Evolutionary conservation across 2,888 invertebrate genomes (phyloP).

Genomic region (Leucozona laternaria): DNA sequence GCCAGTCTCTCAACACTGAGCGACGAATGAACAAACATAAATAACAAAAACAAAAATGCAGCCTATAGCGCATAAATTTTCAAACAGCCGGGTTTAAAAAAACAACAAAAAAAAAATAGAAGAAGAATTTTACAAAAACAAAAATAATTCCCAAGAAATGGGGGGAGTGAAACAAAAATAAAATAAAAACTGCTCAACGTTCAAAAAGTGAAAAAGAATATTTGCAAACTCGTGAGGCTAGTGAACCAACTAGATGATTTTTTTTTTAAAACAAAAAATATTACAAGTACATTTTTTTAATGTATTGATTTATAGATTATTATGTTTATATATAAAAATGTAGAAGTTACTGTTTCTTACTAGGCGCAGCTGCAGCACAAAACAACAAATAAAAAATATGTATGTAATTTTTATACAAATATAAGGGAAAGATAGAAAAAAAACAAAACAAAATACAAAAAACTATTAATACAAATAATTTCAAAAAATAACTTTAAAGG

Average conservation of each 20-base stretch:
- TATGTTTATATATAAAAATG: constrained; percentile 50
- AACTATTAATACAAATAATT: constrained; percentile 68
- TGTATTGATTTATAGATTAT: constrained; percentile 64
- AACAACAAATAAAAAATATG: constrained; percentile 42
- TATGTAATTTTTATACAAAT: constrained; percentile 71
- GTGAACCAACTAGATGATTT: constrained; percentile 69
- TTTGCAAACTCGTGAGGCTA: constrained; percentile 71
- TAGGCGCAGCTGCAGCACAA: constrained; percentile 74
- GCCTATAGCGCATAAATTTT: constrained; percentile 40
- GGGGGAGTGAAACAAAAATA: background rate
- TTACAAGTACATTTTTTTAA: constrained; percentile 60
- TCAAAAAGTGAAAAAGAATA: constrained; percentile 54
- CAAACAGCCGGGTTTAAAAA: constrained; percentile 37
- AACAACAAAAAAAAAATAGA: constrained; percentile 1
- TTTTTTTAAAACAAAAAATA: constrained; percentile 44
- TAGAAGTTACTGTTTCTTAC: constrained; percentile 70
- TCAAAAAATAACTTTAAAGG: constrained; percentile 20
- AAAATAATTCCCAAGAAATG: constrained; percentile 13
- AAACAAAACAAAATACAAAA: constrained; percentile 9
- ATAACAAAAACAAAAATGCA: constrained; percentile 33
- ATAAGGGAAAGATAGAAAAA: constrained; percentile 58
- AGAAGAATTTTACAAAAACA: constrained; percentile 15
- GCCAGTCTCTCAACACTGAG: constrained; percentile 82
- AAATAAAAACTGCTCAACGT: constrained; percentile 59
- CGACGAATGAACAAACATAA: constrained; percentile 79